Percentiles rank a stretch among this genome's conserved stretches.
Conservation (phyloP, 2,888 invertebrate species). For the Arge pagana region DNA sequence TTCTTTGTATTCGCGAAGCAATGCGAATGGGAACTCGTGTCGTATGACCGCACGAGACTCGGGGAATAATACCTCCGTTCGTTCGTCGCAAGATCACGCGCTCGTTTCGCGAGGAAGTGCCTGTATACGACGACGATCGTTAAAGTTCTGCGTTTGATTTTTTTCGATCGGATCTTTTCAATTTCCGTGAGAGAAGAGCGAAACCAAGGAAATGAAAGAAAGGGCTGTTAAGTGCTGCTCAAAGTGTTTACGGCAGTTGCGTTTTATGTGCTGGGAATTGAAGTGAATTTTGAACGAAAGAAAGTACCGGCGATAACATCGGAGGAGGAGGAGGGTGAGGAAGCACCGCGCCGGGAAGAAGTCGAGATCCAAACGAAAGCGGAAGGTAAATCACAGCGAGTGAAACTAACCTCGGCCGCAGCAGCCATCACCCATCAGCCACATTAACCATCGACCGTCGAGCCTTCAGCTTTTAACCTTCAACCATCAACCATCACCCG, state of each 20-base stretch:
- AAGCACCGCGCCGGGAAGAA: constrained; percentile 3
- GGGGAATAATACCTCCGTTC: too few species aligned
- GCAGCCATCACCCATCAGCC: constrained; percentile 7
- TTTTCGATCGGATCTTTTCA: neutral
- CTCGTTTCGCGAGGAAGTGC: neutral
- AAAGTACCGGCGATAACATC: neutral
- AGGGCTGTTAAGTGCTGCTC: constrained; percentile 21
- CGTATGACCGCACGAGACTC: too few species aligned
- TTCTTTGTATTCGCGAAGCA: constrained; percentile 27
- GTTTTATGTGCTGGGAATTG: constrained; percentile 18
- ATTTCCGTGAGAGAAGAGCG: neutral
- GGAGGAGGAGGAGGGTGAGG: too few species aligned
- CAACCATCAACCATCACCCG: constrained; percentile 9
- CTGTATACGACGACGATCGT: too few species aligned
- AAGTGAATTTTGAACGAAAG: constrained; percentile 15
- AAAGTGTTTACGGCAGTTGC: constrained; percentile 17
- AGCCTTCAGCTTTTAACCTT: constrained; percentile 11
- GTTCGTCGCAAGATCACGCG: too few species aligned
- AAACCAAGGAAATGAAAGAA: constrained; percentile 17
- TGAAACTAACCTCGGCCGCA: constrained; percentile 10
- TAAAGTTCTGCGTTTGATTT: neutral
- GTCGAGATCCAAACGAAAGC: constrained; percentile 13
- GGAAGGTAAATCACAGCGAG: constrained; percentile 15
- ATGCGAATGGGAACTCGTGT: constrained; percentile 15
- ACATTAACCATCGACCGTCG: constrained; percentile 6